A percentile compares a stretch with the other conserved stretches of the same genome.
These are phyloP conservation scores for Linnaemya vulpina DNA, from an alignment of 2,888 invertebrate genomes.

Conservation along the genomic window DNA sequence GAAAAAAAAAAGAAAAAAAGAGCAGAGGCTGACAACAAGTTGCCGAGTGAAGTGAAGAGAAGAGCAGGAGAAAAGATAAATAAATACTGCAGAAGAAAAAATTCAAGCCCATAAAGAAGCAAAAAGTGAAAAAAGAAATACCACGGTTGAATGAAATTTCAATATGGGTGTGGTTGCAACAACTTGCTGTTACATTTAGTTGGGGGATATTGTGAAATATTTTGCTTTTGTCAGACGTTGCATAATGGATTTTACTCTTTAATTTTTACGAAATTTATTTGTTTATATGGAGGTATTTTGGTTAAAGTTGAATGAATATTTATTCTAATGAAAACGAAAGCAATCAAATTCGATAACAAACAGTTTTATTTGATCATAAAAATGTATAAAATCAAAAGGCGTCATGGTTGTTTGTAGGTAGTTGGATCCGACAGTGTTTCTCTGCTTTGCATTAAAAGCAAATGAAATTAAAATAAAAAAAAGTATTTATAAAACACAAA, in stretches of 20 bases:
- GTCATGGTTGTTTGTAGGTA: background rate
- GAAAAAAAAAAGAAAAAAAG: background rate
- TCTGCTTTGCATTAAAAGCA: slow-evolving; percentile 1
- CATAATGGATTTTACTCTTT: slow-evolving; percentile 31
- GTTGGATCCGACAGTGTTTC: background rate
- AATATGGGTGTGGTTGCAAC: slow-evolving; percentile 64
- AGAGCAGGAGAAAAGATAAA: slow-evolving; percentile 22
- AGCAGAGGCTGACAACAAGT: slow-evolving; percentile 39
- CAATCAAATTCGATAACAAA: background rate
- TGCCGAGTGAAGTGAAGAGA: slow-evolving; percentile 20
- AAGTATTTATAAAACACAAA: background rate
- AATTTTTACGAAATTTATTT: slow-evolving; percentile 15
- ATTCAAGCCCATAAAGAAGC: slow-evolving; percentile 24
- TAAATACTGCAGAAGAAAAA: slow-evolving; percentile 55
- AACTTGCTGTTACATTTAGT: slow-evolving; percentile 23
- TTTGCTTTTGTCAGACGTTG: slow-evolving; percentile 31
- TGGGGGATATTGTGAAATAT: slow-evolving; percentile 40
- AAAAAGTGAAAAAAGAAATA: slow-evolving; percentile 32
- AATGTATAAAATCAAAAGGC: slow-evolving; percentile 7
- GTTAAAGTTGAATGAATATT: slow-evolving; percentile 22
- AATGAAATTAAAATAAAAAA: slow-evolving; percentile 13
- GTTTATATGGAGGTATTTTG: background rate
- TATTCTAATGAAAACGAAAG: slow-evolving; percentile 62
- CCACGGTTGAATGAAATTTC: slow-evolving; percentile 40
- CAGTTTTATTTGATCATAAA: slow-evolving; percentile 8